Evolutionary conservation across 1,140 invertebrate genomes (phyloP), one percentile per base, ranked within the genome.

Genomic region (Zaprionus davidi): DNA sequence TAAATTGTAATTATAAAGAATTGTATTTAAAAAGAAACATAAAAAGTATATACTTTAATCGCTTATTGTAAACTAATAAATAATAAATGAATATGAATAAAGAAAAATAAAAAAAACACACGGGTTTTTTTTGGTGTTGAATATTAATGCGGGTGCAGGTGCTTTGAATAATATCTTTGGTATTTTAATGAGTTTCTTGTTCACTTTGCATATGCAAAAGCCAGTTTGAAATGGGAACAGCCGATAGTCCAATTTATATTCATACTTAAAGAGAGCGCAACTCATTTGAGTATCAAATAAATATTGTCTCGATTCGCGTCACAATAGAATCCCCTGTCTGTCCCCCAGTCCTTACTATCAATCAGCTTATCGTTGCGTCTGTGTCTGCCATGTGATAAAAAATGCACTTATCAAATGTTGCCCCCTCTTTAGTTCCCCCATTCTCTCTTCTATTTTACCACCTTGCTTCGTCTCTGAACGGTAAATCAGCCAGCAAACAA

Each of bases 31-130:
- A 81, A 65, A 22, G 26, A 70, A 76, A 75, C 28, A 60, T 63
- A 76, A 71, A 74, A 55, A 64, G 13, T 46, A 77, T 70, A 77
- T 92, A 86, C 83, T 83, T 83, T 91, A 92, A 88, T 92, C 78
- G 88, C 85, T 92, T 92, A 92, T 79, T 92, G 83, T 91, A 92
- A 92, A 92, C 91, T 92, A 92, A 92, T 92, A 92, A 90, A 92
- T 84, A 86, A 79, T 86, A 91, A 88, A 88, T 82, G 81, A 83
- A 83, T 90, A 92, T 86, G 75, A 90, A 91, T 91, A 87, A 88
- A 84, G 74, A 72, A 76, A 71, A 57, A 66, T 36, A 44, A 38
- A 71, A 71, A 64, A 63, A 31, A 20, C 22, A 11, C 38, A 4
- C 1, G 20, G 38, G 7, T 38, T 13, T 44, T 51, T 38, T 22